Base-by-base conservation (phyloP, 2,888 invertebrate genomes). In the Apodemia mormo region DNA sequence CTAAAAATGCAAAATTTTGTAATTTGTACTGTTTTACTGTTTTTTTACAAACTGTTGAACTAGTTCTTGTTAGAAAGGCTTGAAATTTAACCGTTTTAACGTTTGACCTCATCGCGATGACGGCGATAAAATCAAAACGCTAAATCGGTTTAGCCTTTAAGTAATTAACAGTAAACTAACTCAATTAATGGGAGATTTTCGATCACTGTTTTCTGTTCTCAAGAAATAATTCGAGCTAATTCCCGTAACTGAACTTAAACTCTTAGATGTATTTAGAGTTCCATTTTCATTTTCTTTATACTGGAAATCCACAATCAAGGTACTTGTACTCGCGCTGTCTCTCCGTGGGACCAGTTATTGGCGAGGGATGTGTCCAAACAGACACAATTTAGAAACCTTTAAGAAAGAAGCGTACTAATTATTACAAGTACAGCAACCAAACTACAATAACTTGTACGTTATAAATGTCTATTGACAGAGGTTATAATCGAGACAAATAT, bases 21-120 rank as follows among this genome's bases (percentile, higher is more conserved):
- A 54, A 54, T 54, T 64, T 64, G 64, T 64, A 64, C 64, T 64
- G 33, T 64, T 64, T 64, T 37, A 64, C 64, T 64, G 64, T 64
- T 64, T 64, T 64, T 64, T 37, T 8, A 64, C 37, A 64, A 64
- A 64, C 64, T 37, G 64, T 64, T 64, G 33, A 64, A 64, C 64
- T 64, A 64, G 61, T 64, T 54, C 61, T 37, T 64, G 14, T 64
- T 33, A 33, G 2, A 7, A 64, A 37, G 61, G 61, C 37, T 64
- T 64, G 2, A 61, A 61, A 64, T 37, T n/a, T 54, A 7, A 61
- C 61, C 61, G 61, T 61, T 0, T 33, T 61, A 7, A 7, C 61
- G 61, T 64, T 64, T 64, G 61, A 37, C 37, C 37, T 64, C 61
- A 64, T 64, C 61, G 61, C 33, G 61, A 37, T n/a, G 52, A 64